Percentiles rank a stretch among this genome's conserved stretches.
Evolutionary conservation across 1,140 invertebrate genomes (phyloP).

Genomic region (Manduca sexta): DNA sequence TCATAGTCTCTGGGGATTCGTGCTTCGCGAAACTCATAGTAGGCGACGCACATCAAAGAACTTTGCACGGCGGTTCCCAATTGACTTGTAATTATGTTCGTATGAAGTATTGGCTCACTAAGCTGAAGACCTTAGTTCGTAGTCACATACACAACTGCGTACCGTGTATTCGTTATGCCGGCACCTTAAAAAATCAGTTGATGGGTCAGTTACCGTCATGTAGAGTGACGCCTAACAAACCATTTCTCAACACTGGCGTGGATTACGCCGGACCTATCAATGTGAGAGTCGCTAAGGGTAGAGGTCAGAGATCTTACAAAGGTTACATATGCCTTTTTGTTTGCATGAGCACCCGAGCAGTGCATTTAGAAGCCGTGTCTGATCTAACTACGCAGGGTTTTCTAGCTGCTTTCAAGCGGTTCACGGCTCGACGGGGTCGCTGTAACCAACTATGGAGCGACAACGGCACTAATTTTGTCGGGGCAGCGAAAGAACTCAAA

Average conservation of each 20-base stretch:
- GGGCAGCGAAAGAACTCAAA: background rate
- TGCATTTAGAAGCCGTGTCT: background rate
- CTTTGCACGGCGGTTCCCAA: conserved; percentile 4
- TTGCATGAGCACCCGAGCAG: background rate
- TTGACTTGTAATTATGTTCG: conserved; percentile 2
- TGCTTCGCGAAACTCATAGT: conserved; percentile 1
- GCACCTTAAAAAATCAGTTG: background rate
- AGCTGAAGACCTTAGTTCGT: background rate
- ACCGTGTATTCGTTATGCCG: background rate
- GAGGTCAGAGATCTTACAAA: background rate
- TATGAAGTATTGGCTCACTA: background rate
- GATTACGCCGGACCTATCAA: conserved; percentile 3
- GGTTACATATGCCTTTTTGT: conserved; percentile 1
- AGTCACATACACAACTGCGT: background rate
- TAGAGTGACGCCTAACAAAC: background rate
- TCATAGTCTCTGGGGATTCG: conserved; percentile 1
- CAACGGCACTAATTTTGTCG: background rate
- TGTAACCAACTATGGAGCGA: background rate
- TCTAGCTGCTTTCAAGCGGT: background rate
- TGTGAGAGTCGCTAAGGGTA: background rate
- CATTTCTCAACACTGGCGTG: background rate
- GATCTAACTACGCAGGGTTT: background rate
- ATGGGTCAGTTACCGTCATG: background rate
- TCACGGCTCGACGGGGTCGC: background rate
- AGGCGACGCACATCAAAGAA: conserved; percentile 2